Evolutionary conservation across 2,113 vertebrate genomes (phyloP).

Genomic region (Mesoclemmys tuberculata): DNA sequence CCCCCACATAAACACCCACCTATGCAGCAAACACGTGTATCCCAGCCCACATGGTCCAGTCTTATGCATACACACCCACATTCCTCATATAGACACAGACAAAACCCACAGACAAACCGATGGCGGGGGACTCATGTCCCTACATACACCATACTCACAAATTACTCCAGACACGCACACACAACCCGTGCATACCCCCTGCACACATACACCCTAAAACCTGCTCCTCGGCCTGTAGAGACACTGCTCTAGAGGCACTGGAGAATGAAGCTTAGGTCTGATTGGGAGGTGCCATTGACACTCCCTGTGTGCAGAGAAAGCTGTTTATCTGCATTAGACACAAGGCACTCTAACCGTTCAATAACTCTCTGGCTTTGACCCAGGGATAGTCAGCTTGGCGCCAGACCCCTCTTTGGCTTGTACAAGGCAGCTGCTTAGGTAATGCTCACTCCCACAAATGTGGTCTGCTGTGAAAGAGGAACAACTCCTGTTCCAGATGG

Average conservation of each 20-base stretch:
- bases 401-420: not conserved
- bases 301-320: no score
- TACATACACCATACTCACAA: not conserved
- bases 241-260: not conserved
- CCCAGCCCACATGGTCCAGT: not conserved
- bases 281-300: fast-evolving
- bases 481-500: not conserved
- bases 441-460: not conserved
- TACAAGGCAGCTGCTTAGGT: not conserved
- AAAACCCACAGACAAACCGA: not conserved
- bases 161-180: not conserved
- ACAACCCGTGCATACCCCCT: not conserved
- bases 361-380: not conserved
- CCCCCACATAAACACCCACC: not conserved
- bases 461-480: not conserved
- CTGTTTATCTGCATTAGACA: not conserved
- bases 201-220: not conserved
- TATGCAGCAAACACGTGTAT: not conserved
- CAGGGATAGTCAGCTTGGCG: conserved; percentile 3
- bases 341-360: not conserved
- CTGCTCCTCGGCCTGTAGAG: not conserved
- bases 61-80: not conserved
- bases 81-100: not conserved
- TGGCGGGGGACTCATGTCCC: not conserved
- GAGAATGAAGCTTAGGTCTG: not conserved